Evolutionary conservation across 2,797 vertebrate genomes (phyloP).

Genomic region (Syngnathus acus): DNA sequence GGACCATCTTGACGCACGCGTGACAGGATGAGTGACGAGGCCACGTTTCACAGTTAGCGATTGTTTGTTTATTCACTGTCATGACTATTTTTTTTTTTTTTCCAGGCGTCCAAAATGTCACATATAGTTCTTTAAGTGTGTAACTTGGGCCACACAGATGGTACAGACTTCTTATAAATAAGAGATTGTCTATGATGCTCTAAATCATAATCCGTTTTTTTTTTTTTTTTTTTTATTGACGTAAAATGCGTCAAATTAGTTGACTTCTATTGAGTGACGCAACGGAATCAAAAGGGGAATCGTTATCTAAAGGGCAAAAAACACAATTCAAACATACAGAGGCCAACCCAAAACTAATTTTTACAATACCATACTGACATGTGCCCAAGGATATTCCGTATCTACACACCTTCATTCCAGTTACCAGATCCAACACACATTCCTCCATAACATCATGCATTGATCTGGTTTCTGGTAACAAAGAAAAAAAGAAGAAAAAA

Average conservation of each 20-base stretch:
- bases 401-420: slow-evolving; percentile 51
- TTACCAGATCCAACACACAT: slow-evolving; percentile 47
- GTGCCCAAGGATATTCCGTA: slow-evolving; percentile 42
- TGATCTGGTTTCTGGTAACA: slow-evolving; percentile 53
- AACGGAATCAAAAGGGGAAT: slow-evolving; percentile 13
- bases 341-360: slow-evolving; percentile 22
- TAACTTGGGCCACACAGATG: slow-evolving; percentile 17
- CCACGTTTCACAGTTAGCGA: slow-evolving; percentile 29
- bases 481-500: slow-evolving; percentile 41
- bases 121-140: slow-evolving; percentile 12
- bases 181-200: slow-evolving; percentile 49
- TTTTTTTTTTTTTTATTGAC: slow-evolving; percentile 6
- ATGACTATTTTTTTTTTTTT: slow-evolving; percentile 6
- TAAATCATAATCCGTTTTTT: background rate
- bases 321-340: slow-evolving; percentile 14
- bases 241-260: slow-evolving; percentile 9
- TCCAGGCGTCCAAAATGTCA: slow-evolving; percentile 22
- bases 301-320: slow-evolving; percentile 4
- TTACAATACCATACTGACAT: slow-evolving; percentile 26
- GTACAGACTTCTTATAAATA: slow-evolving; percentile 22
- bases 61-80: slow-evolving; percentile 12
- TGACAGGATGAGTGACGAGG: slow-evolving; percentile 24
- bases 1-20: background rate
- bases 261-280: slow-evolving; percentile 9
- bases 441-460: slow-evolving; percentile 52